These are phyloP conservation scores for Zingel zingel DNA, from an alignment of 2,113 vertebrate genomes.

Conservation along the genomic window DNA sequence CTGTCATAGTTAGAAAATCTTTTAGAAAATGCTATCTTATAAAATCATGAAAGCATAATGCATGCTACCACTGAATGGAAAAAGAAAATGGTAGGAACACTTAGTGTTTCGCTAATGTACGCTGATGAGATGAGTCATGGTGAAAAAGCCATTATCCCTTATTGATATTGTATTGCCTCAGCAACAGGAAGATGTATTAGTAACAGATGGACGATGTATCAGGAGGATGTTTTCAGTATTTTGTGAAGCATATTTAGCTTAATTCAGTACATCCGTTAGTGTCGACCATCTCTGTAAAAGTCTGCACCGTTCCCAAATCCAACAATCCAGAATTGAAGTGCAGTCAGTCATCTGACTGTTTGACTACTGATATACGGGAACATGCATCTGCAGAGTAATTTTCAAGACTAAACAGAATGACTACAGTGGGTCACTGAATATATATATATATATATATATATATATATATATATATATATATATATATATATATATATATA, in stretches of 20 bases:
- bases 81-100: constrained; percentile 1
- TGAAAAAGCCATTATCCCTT: constrained; percentile 51
- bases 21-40: constrained; percentile 5
- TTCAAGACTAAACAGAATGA: constrained; percentile 40
- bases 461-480: background rate
- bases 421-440: constrained; percentile 56
- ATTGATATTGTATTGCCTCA: constrained; percentile 28
- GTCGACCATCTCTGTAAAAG: constrained; percentile 2
- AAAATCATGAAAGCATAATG: constrained; percentile 26
- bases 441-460: no score
- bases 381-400: constrained; percentile 51
- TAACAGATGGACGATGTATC: background rate
- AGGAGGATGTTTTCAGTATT: background rate
- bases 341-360: constrained; percentile 34
- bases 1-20: background rate
- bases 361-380: constrained; percentile 40
- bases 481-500: no score
- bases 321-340: constrained; percentile 21
- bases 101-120: constrained; percentile 28
- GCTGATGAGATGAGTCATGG: constrained; percentile 49
- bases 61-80: background rate
- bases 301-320: constrained; percentile 31
- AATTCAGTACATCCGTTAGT: constrained; percentile 9
- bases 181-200: constrained; percentile 5
- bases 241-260: constrained; percentile 2